Evolutionary conservation across 2,113 vertebrate genomes (phyloP).

Genomic region (Rattus rattus): DNA sequence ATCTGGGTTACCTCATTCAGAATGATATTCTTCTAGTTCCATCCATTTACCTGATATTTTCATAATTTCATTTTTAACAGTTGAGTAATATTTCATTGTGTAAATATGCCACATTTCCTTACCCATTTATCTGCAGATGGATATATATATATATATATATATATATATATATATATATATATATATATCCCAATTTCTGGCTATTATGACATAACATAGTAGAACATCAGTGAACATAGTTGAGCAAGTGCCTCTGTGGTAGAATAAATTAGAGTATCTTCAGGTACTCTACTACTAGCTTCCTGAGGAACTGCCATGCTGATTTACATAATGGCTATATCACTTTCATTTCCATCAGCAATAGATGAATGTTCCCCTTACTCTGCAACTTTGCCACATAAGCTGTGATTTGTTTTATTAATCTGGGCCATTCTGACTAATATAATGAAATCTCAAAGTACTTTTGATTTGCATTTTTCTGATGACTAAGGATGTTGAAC

Average conservation of each 20-base stretch:
- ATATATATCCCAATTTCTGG: neutral
- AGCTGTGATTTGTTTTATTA: neutral
- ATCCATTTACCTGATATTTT: neutral
- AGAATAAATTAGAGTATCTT: neutral
- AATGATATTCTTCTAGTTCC: neutral
- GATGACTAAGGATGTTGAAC: neutral
- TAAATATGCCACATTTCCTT: neutral
- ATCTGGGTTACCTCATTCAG: neutral
- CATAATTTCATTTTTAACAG: neutral
- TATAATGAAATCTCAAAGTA: neutral
- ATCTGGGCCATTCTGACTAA: neutral
- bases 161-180: too few species aligned
- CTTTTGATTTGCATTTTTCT: neutral
- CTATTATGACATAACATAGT: neutral
- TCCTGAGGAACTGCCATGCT: neutral
- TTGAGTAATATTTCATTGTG: neutral
- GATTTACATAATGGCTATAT: neutral
- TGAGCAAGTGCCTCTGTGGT: neutral
- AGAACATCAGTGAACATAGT: neutral
- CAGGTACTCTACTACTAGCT: neutral
- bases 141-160: neutral
- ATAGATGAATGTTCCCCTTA: neutral
- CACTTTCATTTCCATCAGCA: neutral
- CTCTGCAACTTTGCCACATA: neutral
- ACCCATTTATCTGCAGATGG: neutral